phyloP scores from a whole-genome alignment of 1,140 invertebrate species.

The Drosophila repleta region DNA sequence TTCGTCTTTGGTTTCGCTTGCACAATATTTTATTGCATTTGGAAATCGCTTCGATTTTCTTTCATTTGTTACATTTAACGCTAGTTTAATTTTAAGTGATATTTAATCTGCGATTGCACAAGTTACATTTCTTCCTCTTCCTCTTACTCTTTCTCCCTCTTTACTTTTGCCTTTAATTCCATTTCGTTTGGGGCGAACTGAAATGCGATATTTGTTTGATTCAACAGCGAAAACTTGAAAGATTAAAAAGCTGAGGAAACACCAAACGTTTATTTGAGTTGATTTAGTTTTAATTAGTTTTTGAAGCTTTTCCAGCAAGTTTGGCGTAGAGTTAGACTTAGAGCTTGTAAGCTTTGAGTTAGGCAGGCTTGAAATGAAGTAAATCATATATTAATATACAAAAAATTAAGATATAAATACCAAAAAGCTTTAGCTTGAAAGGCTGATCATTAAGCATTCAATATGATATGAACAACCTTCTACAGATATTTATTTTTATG shows the following conservation, averaged over 20 bases:
- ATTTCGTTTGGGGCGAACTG: conserved; percentile 14
- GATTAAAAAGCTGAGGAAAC: neutral
- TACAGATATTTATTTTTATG: no score
- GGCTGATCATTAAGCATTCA: no score
- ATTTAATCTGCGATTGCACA: conserved; percentile 67
- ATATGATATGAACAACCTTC: no score
- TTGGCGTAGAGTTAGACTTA: no score
- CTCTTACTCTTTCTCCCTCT: neutral
- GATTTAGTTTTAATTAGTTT: neutral
- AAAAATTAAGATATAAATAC: no score
- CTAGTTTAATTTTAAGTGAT: conserved; percentile 79
- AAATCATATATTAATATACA: no score
- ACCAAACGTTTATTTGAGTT: neutral
- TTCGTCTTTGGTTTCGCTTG: conserved; percentile 48
- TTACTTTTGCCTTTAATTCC: neutral
- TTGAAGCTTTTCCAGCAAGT: no score
- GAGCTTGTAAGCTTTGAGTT: conserved; percentile 16
- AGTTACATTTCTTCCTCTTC: conserved; percentile 15
- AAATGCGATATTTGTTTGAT: conserved; percentile 32
- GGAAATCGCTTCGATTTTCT: conserved; percentile 74
- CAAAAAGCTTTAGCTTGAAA: no score
- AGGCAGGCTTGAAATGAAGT: no score
- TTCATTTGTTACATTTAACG: conserved; percentile 80
- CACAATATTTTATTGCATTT: conserved; percentile 76
- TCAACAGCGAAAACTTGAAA: conserved; percentile 2